Conservation (phyloP, 2,113 vertebrate genomes). For the Hippolais icterina region DNA sequence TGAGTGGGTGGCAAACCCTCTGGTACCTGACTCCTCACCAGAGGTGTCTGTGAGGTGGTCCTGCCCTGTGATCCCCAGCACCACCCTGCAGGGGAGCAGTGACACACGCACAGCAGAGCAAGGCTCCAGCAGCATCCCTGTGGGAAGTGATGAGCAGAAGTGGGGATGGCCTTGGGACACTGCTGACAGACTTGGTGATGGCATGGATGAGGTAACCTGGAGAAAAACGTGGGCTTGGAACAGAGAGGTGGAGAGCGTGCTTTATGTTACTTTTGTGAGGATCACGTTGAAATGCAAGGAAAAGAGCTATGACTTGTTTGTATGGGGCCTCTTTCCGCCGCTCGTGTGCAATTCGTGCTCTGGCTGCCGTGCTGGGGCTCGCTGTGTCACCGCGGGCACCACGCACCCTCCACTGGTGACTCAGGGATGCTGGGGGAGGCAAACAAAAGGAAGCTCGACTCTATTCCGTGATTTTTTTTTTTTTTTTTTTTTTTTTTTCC, state of each 20-base stretch:
- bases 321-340: neutral
- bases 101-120: accelerated
- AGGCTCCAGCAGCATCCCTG: accelerated
- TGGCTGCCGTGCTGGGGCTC: neutral
- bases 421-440: neutral
- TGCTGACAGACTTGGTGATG: neutral
- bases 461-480: neutral
- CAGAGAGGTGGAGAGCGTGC: neutral
- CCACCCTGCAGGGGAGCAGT: accelerated
- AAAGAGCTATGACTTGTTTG: neutral
- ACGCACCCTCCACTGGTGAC: neutral
- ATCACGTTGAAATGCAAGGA: neutral
- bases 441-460: neutral
- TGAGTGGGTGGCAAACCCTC: neutral
- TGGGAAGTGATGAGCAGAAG: neutral
- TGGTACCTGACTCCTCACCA: neutral
- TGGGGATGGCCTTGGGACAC: accelerated
- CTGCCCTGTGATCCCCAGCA: neutral
- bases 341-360: neutral
- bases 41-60: neutral
- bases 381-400: neutral
- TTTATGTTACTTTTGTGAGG: neutral
- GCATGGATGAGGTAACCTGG: neutral
- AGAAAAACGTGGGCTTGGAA: neutral
- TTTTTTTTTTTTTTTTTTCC: neutral